These are phyloP conservation scores for Drosophila insularis DNA, from an alignment of 1,140 invertebrate species.

Conservation along the genomic window DNA sequence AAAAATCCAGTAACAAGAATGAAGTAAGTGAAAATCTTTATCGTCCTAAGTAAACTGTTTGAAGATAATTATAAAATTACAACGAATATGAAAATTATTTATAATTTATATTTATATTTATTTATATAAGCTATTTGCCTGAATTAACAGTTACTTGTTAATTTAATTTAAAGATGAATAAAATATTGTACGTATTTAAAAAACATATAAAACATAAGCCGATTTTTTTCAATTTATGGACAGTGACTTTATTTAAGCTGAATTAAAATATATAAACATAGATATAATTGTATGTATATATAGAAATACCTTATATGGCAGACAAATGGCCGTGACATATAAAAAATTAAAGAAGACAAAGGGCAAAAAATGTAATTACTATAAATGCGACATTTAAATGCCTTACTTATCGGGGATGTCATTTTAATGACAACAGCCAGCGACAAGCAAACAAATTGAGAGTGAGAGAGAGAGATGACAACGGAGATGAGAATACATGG, in stretches of 20 bases:
- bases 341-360: not conserved
- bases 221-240: constrained; percentile 30
- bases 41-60: no score
- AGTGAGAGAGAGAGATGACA: constrained; percentile 9
- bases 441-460: constrained; percentile 8
- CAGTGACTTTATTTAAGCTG: constrained; percentile 35
- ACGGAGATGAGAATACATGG: constrained; percentile 33
- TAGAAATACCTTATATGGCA: not conserved
- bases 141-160: no score
- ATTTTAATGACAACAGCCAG: constrained; percentile 69
- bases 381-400: constrained; percentile 80
- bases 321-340: constrained; percentile 7
- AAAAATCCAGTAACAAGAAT: no score
- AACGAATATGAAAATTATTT: no score
- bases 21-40: no score
- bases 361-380: constrained; percentile 63
- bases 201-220: constrained; percentile 31
- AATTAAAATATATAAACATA: not conserved
- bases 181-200: not conserved
- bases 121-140: no score
- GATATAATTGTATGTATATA: not conserved
- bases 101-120: no score
- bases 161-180: no score
- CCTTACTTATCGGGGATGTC: constrained; percentile 72
- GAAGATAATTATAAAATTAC: no score